phyloP scores from a whole-genome alignment of 2,888 invertebrate genomes.

The Sclerodermus sp. region DNA sequence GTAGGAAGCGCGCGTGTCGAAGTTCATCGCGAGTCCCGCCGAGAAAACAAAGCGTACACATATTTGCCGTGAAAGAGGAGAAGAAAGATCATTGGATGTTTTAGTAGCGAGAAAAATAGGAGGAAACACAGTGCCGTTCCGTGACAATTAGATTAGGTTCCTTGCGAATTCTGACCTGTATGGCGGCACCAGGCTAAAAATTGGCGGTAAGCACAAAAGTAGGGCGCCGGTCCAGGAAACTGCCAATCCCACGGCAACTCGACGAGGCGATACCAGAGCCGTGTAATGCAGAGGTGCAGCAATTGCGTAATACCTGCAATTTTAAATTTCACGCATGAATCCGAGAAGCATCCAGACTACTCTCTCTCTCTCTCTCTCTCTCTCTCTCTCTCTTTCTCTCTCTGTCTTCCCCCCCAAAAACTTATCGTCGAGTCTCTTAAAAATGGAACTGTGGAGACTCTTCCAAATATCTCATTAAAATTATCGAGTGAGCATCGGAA shows the following conservation, averaged over 20 bases:
- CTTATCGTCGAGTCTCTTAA: too few species aligned
- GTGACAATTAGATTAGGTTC: background rate
- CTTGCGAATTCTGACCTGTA: slow-evolving; percentile 43
- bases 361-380: too few species aligned
- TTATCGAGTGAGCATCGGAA: too few species aligned
- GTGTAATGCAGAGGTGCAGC: slow-evolving; percentile 79
- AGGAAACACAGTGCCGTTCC: background rate
- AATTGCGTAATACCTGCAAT: slow-evolving; percentile 72
- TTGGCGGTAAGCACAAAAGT: slow-evolving; percentile 68
- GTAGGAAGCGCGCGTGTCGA: too few species aligned
- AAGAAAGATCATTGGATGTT: background rate
- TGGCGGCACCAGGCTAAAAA: slow-evolving; percentile 62
- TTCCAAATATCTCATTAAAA: too few species aligned
- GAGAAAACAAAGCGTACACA: too few species aligned
- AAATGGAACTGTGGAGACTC: too few species aligned
- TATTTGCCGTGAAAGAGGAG: background rate
- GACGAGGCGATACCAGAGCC: slow-evolving; percentile 72
- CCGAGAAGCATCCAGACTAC: too few species aligned
- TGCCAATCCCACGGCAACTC: slow-evolving; percentile 69
- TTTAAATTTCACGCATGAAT: too few species aligned
- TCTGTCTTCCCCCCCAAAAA: too few species aligned
- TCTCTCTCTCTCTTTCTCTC: too few species aligned
- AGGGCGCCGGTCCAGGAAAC: slow-evolving; percentile 70
- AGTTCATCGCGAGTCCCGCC: too few species aligned
- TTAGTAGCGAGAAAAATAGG: background rate